Evolutionary conservation across 2,888 invertebrate genomes (phyloP).

Genomic region (Melipona bicolor): DNA sequence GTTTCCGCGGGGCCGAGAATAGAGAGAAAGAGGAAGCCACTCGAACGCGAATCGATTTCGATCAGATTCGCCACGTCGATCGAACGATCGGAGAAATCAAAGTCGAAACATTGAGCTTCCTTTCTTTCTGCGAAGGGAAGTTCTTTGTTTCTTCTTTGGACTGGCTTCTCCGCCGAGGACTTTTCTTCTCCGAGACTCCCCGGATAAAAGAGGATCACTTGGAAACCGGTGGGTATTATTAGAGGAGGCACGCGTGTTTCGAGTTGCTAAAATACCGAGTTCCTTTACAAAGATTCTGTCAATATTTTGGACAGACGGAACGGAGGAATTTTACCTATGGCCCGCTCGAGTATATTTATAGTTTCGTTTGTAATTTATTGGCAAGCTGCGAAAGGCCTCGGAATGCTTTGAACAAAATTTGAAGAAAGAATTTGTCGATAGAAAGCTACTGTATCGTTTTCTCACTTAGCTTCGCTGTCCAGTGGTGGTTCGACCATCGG

Average conservation of each 20-base stretch:
- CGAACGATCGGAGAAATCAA: background rate
- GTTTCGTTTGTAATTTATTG: too few species aligned
- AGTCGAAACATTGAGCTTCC: background rate
- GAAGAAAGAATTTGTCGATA: too few species aligned
- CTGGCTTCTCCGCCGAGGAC: too few species aligned
- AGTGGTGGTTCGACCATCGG: too few species aligned
- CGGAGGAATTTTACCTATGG: background rate
- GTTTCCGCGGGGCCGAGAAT: slow-evolving; percentile 47
- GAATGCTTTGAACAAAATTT: background rate
- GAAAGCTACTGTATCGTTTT: too few species aligned
- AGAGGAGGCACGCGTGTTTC: background rate
- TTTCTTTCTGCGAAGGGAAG: background rate
- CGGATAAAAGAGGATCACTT: background rate
- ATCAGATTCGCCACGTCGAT: background rate
- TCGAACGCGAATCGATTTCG: slow-evolving; percentile 33
- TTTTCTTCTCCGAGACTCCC: background rate
- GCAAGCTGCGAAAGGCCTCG: background rate
- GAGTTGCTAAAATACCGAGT: slow-evolving; percentile 11
- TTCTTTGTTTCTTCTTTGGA: background rate
- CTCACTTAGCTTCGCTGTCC: too few species aligned
- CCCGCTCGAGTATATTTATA: background rate
- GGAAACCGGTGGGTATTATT: background rate
- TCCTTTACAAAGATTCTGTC: slow-evolving; percentile 1
- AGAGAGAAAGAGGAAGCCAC: slow-evolving; percentile 33
- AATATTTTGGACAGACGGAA: slow-evolving; percentile 3